These are phyloP conservation scores for Coptodon bakossiorum DNA, from an alignment of 2,113 vertebrate species.

Conservation along the genomic window DNA sequence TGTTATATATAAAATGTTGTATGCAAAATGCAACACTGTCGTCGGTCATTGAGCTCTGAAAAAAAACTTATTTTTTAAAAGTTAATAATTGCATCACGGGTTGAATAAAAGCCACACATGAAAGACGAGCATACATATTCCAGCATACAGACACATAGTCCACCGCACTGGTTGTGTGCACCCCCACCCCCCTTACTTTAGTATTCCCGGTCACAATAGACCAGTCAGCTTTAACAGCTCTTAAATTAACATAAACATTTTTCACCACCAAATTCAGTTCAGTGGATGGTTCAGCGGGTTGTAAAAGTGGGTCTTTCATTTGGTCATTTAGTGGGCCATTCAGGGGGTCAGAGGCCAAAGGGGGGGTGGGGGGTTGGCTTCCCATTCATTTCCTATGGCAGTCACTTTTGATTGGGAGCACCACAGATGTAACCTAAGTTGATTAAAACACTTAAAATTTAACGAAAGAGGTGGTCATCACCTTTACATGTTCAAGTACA, in stretches of 20 bases:
- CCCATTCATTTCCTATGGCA: neutral
- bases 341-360: neutral
- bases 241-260: neutral
- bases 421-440: neutral
- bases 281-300: neutral
- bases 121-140: neutral
- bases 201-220: neutral
- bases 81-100: neutral
- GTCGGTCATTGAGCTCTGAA: neutral
- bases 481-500: neutral
- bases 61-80: rapidly evolving
- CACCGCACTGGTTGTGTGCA: neutral
- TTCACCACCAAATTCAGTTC: neutral
- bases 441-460: neutral
- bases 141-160: neutral
- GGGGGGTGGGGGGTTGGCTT: neutral
- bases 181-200: neutral
- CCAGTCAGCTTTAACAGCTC: neutral
- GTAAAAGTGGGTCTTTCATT: neutral
- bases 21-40: neutral
- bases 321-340: neutral
- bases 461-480: neutral
- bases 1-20: neutral
- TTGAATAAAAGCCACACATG: neutral
- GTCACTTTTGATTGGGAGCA: neutral